Conservation (phyloP, 2,797 vertebrate species). For the Hipposideros larvatus region DNA sequence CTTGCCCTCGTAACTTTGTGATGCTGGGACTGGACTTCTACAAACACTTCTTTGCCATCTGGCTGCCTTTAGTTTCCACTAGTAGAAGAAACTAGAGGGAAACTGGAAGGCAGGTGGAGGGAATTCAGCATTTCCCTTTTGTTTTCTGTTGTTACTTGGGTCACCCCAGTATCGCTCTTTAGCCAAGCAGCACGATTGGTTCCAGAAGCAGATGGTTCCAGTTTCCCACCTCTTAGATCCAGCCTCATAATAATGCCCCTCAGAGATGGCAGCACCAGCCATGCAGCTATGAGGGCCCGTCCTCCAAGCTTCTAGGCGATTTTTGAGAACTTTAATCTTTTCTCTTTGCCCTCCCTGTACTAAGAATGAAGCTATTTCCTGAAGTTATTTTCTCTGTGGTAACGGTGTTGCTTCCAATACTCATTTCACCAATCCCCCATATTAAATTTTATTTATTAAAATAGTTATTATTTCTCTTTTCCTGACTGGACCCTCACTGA, state of each 20-base stretch:
- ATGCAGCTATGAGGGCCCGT: not conserved
- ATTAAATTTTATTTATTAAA: not conserved
- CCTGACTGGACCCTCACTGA: not conserved
- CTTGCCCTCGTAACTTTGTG: not conserved
- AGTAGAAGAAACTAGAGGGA: not conserved
- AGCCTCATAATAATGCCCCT: not conserved
- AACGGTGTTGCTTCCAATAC: not conserved
- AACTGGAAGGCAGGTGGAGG: not conserved
- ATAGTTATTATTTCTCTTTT: not conserved
- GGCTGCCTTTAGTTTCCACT: not conserved
- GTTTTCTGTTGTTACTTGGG: not conserved
- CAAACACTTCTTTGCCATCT: not conserved
- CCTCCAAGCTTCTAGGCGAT: not conserved
- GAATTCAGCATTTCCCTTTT: not conserved
- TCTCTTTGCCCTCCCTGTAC: not conserved
- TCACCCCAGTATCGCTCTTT: not conserved
- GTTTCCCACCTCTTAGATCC: not conserved
- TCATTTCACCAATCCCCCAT: not conserved
- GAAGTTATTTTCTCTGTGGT: not conserved
- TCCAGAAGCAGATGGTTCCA: not conserved
- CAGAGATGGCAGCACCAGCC: not conserved
- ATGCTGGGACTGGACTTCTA: not conserved
- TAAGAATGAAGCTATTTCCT: not conserved
- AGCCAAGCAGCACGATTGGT: not conserved
- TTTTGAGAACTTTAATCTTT: not conserved